phyloP scores from a whole-genome alignment of 2,888 invertebrate genomes.

The Thysanoteuthis rhombus region DNA sequence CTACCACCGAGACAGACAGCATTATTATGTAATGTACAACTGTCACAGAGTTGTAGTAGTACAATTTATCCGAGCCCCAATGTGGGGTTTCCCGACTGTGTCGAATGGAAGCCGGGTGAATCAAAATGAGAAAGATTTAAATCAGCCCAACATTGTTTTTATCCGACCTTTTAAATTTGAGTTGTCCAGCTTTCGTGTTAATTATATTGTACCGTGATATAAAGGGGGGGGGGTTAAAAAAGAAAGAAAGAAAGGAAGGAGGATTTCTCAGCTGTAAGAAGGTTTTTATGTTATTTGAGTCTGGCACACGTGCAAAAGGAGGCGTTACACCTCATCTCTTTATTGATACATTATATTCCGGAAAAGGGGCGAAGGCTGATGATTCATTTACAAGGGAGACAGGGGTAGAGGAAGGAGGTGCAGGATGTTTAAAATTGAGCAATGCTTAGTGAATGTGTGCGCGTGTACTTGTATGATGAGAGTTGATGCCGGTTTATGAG shows the following conservation, averaged over 20 bases:
- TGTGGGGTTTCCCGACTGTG: not conserved
- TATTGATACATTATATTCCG: not conserved
- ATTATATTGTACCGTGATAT: not conserved
- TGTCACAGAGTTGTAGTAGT: not conserved
- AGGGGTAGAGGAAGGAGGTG: not conserved
- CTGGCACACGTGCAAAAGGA: not conserved
- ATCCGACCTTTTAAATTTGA: not conserved
- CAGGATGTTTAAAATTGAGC: not conserved
- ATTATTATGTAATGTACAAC: not conserved
- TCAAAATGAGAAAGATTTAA: not conserved
- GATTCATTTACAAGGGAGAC: not conserved
- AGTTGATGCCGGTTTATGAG: not conserved
- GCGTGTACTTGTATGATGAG: not conserved
- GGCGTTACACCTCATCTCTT: not conserved
- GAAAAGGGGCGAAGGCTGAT: not conserved
- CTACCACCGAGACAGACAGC: not conserved
- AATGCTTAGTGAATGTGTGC: not conserved
- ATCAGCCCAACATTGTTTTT: not conserved
- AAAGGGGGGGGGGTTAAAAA: not conserved
- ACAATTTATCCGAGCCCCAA: not conserved
- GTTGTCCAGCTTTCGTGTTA: not conserved
- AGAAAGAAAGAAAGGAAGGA: not conserved
- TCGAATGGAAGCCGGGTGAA: not conserved
- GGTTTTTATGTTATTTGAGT: not conserved
- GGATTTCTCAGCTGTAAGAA: not conserved